Base-by-base conservation (phyloP, 2,888 invertebrate genomes). In the Autographa gamma region DNA sequence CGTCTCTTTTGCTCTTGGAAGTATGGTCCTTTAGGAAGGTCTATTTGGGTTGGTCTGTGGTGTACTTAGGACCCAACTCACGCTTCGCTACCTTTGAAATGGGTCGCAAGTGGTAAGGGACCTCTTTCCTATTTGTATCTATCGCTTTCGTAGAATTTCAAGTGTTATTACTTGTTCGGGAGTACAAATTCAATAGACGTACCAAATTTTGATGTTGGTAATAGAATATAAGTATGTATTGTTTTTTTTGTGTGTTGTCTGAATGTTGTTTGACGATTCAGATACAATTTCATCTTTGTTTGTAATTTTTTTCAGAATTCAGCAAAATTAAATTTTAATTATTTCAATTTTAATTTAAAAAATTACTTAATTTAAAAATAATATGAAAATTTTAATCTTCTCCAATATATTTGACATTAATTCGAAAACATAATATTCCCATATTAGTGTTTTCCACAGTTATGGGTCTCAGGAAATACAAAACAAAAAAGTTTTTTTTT, bases 181-280 rank as follows among this genome's bases (percentile, higher is more conserved):
- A 8, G 59, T 59, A 59, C 16, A 59, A 59, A 59, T 32, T 59
- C 59, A 59, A 59, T 59, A 32, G 31, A 13, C 16, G 25, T 48
- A 48, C 4, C 2, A 16, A 16, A 8, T 59, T n/a, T 7, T 8
- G 59, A 16, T 32, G 16, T 16, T 59, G 7, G 8, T 19, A 56
- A 13, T 11, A 31, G 25, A 25, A 56, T 13, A 11, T 25, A 3
- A 56, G 6, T 13, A 19, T 25, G 13, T 14, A 8, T 52, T 7
- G 4, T 8, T 52, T 52, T 18, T 18, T 48, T 48, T 52, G n/a
- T 7, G 18, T 18, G 52, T 52, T 52, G 6, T 52, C 6, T 52
- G 41, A 38, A 38, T 25, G 3, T 25, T 38, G 38, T 38, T 41
- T 41, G 13, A 13, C 8, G 13, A 41, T 41, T 41, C 13, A 13